phyloP scores from a whole-genome alignment of 2,888 invertebrate species.

The Orchesellides sinensis region DNA sequence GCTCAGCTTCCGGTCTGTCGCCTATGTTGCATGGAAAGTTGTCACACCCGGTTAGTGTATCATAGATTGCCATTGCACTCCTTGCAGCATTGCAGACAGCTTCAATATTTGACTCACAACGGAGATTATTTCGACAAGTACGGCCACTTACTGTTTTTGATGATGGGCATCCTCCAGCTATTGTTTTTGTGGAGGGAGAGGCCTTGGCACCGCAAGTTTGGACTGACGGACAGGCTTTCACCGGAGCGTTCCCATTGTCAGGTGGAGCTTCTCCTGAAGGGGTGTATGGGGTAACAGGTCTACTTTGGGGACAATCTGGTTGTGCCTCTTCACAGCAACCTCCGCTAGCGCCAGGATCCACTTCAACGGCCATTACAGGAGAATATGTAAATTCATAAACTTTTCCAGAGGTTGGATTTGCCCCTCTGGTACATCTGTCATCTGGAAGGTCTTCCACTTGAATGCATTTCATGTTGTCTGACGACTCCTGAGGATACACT shows the following conservation, averaged over 20 bases:
- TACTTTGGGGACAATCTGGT: not conserved
- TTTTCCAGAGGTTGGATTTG: constrained; percentile 27
- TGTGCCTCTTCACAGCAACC: not conserved
- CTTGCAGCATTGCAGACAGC: constrained; percentile 48
- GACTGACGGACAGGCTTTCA: not conserved
- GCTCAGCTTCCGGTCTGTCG: constrained; percentile 37
- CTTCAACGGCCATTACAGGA: constrained; percentile 17
- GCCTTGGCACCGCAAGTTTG: not conserved
- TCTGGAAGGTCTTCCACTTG: not conserved
- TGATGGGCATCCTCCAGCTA: not conserved
- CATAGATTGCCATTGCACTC: constrained; percentile 56
- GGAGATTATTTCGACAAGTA: constrained; percentile 27
- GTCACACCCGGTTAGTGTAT: constrained; percentile 49
- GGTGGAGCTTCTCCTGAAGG: not conserved
- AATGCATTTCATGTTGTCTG: constrained; percentile 8
- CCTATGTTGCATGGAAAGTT: constrained; percentile 54
- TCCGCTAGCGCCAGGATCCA: not conserved
- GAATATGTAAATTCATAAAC: constrained; percentile 39
- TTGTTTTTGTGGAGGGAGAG: not conserved
- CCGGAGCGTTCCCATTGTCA: not conserved
- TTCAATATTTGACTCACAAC: constrained; percentile 26
- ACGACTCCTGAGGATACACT: not conserved
- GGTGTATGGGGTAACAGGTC: constrained; percentile 7
- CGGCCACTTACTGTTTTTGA: constrained; percentile 9
- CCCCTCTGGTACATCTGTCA: not conserved